Evolutionary conservation across 2,888 invertebrate genomes (phyloP).

Genomic region (Macrosoma leucophasiata): DNA sequence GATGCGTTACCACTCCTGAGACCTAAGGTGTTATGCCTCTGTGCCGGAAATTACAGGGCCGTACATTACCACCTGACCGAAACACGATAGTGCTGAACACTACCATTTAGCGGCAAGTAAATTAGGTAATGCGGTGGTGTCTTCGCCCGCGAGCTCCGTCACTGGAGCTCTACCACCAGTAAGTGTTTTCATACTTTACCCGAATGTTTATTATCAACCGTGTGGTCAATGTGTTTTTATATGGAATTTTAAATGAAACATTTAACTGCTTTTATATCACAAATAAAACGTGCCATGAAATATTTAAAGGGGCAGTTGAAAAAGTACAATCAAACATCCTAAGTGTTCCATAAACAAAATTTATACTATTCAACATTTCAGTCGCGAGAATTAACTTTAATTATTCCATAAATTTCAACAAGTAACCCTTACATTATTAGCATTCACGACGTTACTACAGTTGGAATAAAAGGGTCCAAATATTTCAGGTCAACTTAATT

Average conservation of each 20-base stretch:
- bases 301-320: too few relatives aligned
- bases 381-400: conserved; percentile 60
- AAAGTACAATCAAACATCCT: too few relatives aligned
- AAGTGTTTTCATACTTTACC: not conserved
- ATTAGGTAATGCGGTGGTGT: not conserved
- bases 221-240: conserved; percentile 1
- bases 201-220: not conserved
- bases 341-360: conserved; percentile 18
- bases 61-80: too few relatives aligned
- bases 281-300: conserved; percentile 9
- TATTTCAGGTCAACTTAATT: conserved; percentile 64
- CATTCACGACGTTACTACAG: conserved; percentile 64
- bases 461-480: conserved; percentile 64
- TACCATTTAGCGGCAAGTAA: too few relatives aligned
- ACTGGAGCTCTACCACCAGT: not conserved
- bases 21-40: too few relatives aligned
- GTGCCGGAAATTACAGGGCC: too few relatives aligned
- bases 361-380: conserved; percentile 29
- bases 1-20: too few relatives aligned
- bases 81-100: too few relatives aligned
- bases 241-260: too few relatives aligned
- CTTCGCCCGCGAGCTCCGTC: not conserved
- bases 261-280: too few relatives aligned
- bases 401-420: conserved; percentile 67
- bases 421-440: conserved; percentile 66